Evolutionary conservation across 2,797 vertebrate species (phyloP), one percentile per base, ranked within the genome.

Genomic region (Darevskia nairensis): DNA sequence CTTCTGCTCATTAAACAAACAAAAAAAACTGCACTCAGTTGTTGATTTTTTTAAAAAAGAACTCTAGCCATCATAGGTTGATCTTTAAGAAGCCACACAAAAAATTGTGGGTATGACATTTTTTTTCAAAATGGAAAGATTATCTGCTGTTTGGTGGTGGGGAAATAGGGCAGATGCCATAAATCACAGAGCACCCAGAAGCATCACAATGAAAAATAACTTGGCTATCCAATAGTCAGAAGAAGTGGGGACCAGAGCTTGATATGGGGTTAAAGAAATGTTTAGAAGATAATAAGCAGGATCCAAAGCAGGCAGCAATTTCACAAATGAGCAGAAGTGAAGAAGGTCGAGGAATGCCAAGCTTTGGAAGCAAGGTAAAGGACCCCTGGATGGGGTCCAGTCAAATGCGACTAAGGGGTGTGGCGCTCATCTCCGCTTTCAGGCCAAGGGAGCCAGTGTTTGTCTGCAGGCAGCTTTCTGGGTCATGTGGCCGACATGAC

Each of bases 151-250:
- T 82, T 41, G 39, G 39, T 41, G 39, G 39, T 41, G 39, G 87
- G 41, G 80, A 35, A 90, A 84, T 82, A 50, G 89, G 75, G 80
- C 35, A 23, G 41, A 75, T 9, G 82, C 80, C 82, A 89, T 82
- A 89, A 91, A 94, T 90, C 72, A 92, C 10, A 89, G 84, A 86
- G 84, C 86, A 32, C 75, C 91, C 83, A 86, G 61, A 90, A 90
- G 8, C 0, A 0, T n/a, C 35, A 79, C 61, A 90, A 80, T 35
- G 81, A 83, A 85, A 86, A 78, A 89, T 86, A 89, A 0, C 10
- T 86, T 32, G 88, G 87, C 55, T 83, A 71, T 4, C 83, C 76
- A 32, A 90, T 84, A 82, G 78, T 80, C 25, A 78, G 13, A 55
- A 6, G 50, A 11, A 1, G 13, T 78, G 46, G 8, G 19, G 46